These are phyloP conservation scores for Romanogobio albipinnatus DNA, from an alignment of 2,113 vertebrate species.

Conservation along the genomic window DNA sequence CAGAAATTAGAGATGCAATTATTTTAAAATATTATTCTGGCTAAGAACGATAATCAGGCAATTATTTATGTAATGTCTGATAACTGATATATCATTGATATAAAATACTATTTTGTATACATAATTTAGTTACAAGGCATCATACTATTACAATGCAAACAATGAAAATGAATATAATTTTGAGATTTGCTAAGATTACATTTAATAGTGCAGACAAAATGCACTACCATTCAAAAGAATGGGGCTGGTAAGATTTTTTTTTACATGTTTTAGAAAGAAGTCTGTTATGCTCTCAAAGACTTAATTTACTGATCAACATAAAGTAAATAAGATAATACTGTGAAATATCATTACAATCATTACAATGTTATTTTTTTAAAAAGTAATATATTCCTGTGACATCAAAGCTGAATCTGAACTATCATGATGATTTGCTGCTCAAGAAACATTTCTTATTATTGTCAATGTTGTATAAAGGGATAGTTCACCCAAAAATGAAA, in stretches of 20 bases:
- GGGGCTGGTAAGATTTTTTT: too few species aligned
- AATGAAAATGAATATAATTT: too few species aligned
- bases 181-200: too few species aligned
- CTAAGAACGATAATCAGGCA: background rate
- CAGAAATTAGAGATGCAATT: background rate
- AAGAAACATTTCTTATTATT: background rate
- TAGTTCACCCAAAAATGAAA: too few species aligned
- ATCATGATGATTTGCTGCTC: background rate
- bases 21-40: background rate
- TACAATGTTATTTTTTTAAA: background rate
- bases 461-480: too few species aligned
- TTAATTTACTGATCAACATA: too few species aligned
- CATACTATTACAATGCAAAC: too few species aligned
- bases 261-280: too few species aligned
- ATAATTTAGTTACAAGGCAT: too few species aligned
- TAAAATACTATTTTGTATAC: background rate
- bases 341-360: background rate
- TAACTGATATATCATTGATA: background rate
- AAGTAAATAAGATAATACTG: background rate
- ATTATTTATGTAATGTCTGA: background rate
- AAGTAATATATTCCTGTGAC: background rate
- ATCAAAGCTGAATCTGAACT: slow-evolving; percentile 30
- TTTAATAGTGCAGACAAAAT: too few species aligned
- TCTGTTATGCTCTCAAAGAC: background rate
- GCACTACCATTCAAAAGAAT: too few species aligned